Evolutionary conservation across 2,113 vertebrate genomes (phyloP), one percentile per base, ranked within the genome.

Genomic region (Ramphastos sulfuratus): DNA sequence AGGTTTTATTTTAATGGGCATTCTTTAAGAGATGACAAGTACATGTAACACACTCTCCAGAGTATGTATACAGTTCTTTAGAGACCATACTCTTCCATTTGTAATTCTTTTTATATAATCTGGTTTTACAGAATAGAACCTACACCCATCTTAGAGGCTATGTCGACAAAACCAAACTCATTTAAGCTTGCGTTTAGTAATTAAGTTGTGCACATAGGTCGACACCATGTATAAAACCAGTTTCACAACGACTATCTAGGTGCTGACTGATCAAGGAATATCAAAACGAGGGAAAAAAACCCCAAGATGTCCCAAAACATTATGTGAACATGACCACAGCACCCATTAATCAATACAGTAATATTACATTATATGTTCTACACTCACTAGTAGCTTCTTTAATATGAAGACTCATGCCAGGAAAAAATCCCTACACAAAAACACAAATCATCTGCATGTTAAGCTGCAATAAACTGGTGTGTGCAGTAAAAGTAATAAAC

Each of bases 351-450:
- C 15, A 4, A 82, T 55, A 93, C 18, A 25, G 58, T 71, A 95
- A 50, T 61, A 94, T 66, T 91, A 87, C 55, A 44, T 37, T 78
- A 9, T 81, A 94, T 97, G 95, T 89, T 92, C 33, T 96, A 76
- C 54, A 84, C 64, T 81, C 78, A 94, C 71, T 92, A 94, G 77
- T 93, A 76, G 77, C 64, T 95, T 81, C 85, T 95, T 92, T 86
- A 93, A 95, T 61, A 92, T 55, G 55, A 73, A 92, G 69, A 86
- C 37, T 59, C 28, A 70, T 25, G 61, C 63, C 54, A 58, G 56
- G 19, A 84, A 67, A 94, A 96, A 86, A 11, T 0, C 18, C 50
- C 50, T 23, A 12, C 2, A 46, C 12, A 54, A 37, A 14, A 46
- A 67, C 50, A 85, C 85, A 95, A 93, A 93, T 79, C 37, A 89